phyloP scores from a whole-genome alignment of 2,797 vertebrate genomes.

The Glossophaga mutica region DNA sequence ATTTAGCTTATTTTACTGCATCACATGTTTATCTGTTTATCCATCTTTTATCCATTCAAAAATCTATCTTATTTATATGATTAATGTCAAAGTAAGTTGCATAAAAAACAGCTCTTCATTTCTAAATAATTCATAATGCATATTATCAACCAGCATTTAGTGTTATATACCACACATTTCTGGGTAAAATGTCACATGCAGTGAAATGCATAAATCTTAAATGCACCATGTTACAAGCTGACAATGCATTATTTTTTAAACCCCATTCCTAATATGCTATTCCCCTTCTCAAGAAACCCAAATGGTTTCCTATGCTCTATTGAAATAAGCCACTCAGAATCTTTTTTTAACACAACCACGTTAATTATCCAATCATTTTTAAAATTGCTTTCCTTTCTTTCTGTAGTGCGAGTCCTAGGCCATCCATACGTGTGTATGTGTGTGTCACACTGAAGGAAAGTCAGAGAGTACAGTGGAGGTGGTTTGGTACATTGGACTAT shows the following conservation, averaged over 20 bases:
- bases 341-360: not conserved
- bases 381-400: not conserved
- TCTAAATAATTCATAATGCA: not conserved
- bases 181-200: not conserved
- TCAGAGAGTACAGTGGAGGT: not conserved
- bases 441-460: not conserved
- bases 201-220: not conserved
- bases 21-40: not conserved
- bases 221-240: not conserved
- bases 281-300: not conserved
- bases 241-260: not conserved
- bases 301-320: not conserved
- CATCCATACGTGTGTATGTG: not conserved
- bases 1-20: not conserved
- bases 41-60: not conserved
- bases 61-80: not conserved
- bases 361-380: not conserved
- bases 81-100: not conserved
- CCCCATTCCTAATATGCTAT: not conserved
- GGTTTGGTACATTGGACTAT: not conserved
- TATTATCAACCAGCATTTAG: not conserved
- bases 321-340: not conserved
- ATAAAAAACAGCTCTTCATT: not conserved
- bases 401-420: not conserved
- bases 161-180: not conserved